Conservation (phyloP, 2,888 invertebrate genomes). For the Adelphocoris suturalis region DNA sequence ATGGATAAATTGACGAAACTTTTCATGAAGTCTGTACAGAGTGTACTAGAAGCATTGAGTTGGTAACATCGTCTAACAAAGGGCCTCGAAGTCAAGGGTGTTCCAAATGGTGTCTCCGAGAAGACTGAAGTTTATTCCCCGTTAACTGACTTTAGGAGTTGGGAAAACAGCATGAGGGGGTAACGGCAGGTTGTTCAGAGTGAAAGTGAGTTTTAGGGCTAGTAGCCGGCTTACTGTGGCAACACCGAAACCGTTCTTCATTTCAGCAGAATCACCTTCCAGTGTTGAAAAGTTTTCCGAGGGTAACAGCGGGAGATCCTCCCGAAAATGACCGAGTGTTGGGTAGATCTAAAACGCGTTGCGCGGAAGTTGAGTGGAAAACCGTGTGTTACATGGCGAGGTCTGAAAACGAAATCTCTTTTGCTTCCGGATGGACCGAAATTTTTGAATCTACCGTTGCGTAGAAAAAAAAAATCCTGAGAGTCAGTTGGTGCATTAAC, state of each 20-base stretch:
- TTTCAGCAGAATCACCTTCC: not conserved
- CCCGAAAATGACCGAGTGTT: not conserved
- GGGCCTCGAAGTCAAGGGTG: not conserved
- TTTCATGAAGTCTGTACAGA: not conserved
- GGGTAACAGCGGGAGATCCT: not conserved
- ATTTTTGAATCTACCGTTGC: too few species aligned
- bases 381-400: not conserved
- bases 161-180: not conserved
- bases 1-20: constrained; percentile 22
- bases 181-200: constrained; percentile 7
- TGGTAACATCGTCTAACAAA: constrained; percentile 23
- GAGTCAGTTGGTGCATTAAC: too few species aligned
- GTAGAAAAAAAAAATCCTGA: too few species aligned
- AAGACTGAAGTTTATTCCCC: constrained; percentile 20
- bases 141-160: constrained; percentile 10
- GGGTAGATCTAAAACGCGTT: not conserved
- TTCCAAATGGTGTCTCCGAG: not conserved
- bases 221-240: not conserved
- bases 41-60: constrained; percentile 7
- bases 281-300: not conserved
- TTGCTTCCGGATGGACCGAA: not conserved
- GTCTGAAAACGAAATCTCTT: not conserved
- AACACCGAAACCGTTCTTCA: constrained; percentile 12
- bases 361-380: not conserved
- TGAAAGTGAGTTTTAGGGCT: constrained; percentile 21